Percentiles rank a stretch among this genome's conserved stretches.
Evolutionary conservation across 2,888 invertebrate genomes (phyloP).

Genomic region (Stramonita haemastoma): DNA sequence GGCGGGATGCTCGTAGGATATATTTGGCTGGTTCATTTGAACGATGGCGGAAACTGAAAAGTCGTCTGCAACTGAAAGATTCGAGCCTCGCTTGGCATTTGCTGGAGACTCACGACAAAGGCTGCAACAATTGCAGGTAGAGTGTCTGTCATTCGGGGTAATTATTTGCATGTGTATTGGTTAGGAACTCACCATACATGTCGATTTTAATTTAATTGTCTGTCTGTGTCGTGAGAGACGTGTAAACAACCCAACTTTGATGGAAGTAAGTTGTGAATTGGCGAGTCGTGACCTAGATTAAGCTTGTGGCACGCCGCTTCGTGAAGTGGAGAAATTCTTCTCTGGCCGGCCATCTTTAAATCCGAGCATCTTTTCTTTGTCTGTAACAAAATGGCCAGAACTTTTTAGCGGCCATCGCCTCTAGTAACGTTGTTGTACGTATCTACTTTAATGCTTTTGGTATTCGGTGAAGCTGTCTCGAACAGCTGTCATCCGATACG

Average conservation of each 20-base stretch:
- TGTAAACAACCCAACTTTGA: neutral
- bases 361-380: constrained; percentile 35
- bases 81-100: constrained; percentile 58
- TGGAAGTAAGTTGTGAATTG: constrained; percentile 28
- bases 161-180: neutral
- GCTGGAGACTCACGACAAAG: constrained; percentile 58
- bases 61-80: constrained; percentile 53
- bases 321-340: constrained; percentile 28
- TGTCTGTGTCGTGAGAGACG: neutral
- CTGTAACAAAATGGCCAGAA: neutral
- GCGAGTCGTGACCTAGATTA: constrained; percentile 32
- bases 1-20: constrained; percentile 53
- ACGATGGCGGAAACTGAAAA: constrained; percentile 53
- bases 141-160: neutral
- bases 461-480: constrained; percentile 1
- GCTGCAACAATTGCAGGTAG: constrained; percentile 53
- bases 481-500: constrained; percentile 26
- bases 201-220: neutral
- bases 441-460: neutral
- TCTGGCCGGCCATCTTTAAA: constrained; percentile 36
- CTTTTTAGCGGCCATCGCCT: neutral
- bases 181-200: neutral
- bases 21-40: constrained; percentile 54
- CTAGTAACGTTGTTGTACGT: neutral
- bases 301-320: constrained; percentile 30